Base-by-base conservation (phyloP, 2,113 vertebrate species). In the Pseudopodoces humilis region DNA sequence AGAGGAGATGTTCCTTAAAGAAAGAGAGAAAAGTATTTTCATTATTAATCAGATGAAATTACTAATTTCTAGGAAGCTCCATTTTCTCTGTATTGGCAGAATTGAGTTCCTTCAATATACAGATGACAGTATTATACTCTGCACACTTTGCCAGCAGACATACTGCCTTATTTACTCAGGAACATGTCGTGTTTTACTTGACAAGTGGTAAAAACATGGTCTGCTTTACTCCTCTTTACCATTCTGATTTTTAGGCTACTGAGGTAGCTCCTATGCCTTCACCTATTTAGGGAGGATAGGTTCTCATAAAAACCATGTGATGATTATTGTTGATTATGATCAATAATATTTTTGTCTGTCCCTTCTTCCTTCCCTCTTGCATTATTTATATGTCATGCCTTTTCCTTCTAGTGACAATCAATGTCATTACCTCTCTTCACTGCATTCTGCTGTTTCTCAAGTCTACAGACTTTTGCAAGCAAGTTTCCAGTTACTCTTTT, bases 331-430 rank as follows among this genome's bases (percentile, higher is more conserved):
- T 95, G 59, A 92, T 83, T 88, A 75, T 68, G 85, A 75, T 53
- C 67, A 83, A 44, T 78, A 94, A 78, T 58, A 33, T 46, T 83
- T 95, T 94, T 90, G 55, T 53, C 55, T 91, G n/a, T 77, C 33
- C 67, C 47, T 95, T 87, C 79, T 74, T 94, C 69, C 46, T 84
- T 86, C 13, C 21, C 24, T 64, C 58, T 83, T 94, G n/a, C 56
- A 58, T 88, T 95, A 94, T 68, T 95, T 86, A 78, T 82, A 71
- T 28, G 39, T 55, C 56, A 83, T 27, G 88, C 43, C 16, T 46
- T 95, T 80, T 94, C 75, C 65, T 86, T 96, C 80, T 94, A 80
- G 55, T 92, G 93, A 39, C 79, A 52, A 86, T 92, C 59, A 87
- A 16, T 49, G 53, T 62, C 70, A 90, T 81, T 75, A 41, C 64